These are phyloP conservation scores for Mnemiopsis leidyi DNA, from an alignment of 37 sponge, comb jelly and placozoan species.

Conservation along the genomic window DNA sequence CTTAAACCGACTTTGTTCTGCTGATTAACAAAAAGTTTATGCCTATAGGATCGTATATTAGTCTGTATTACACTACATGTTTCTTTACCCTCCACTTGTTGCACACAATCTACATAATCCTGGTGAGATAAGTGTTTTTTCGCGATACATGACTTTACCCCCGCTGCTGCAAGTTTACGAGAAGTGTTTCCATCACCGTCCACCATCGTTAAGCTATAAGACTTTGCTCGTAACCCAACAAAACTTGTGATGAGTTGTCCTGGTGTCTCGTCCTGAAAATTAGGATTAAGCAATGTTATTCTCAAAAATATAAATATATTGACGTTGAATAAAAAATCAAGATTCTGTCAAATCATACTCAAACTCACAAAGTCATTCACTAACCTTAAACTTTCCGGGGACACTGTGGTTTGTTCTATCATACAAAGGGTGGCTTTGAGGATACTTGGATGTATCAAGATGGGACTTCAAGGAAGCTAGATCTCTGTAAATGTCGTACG, in stretches of 20 bases:
- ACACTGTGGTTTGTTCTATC: neutral
- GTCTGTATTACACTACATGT: no score
- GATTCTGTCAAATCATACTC: neutral
- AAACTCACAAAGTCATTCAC: no score
- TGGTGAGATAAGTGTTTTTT: no score
- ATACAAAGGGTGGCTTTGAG: neutral
- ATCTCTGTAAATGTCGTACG: neutral
- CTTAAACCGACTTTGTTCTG: neutral
- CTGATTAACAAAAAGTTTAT: neutral
- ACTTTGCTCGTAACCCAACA: conserved; percentile 40
- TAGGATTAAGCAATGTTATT: no score
- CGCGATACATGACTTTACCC: neutral
- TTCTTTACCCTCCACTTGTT: no score
- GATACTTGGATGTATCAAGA: neutral
- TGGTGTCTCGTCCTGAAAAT: conserved; percentile 33
- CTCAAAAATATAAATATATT: no score
- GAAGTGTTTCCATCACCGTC: no score
- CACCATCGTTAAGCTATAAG: neutral
- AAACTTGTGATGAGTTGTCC: neutral
- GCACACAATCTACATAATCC: no score
- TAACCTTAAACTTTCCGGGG: neutral
- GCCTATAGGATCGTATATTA: neutral
- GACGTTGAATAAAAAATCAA: no score
- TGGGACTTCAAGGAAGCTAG: neutral
- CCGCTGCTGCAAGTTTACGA: conserved; percentile 12